These are phyloP conservation scores for Gandaritis pyraliata DNA, from an alignment of 2,888 invertebrate species.

Conservation along the genomic window DNA sequence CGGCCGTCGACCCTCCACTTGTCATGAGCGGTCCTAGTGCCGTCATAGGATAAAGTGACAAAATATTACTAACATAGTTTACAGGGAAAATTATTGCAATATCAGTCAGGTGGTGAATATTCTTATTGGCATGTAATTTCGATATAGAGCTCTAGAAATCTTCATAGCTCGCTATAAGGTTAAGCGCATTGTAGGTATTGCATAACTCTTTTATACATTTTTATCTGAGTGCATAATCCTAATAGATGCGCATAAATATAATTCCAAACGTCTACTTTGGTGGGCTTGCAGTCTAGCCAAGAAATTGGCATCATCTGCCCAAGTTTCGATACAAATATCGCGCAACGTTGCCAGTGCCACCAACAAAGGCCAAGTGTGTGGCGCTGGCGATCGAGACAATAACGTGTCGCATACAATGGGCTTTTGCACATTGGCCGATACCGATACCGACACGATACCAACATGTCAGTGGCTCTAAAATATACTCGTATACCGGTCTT, in stretches of 20 bases:
- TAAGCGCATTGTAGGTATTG: too few species aligned
- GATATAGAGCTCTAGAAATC: neutral
- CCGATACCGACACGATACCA: too few species aligned
- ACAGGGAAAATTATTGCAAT: neutral
- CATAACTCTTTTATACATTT: neutral
- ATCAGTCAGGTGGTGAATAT: neutral
- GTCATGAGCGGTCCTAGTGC: constrained; percentile 56
- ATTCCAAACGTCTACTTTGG: constrained; percentile 26
- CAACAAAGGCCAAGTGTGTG: constrained; percentile 57
- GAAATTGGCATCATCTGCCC: constrained; percentile 42
- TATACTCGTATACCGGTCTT: too few species aligned
- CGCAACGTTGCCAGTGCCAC: constrained; percentile 47
- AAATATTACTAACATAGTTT: neutral
- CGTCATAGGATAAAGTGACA: constrained; percentile 35
- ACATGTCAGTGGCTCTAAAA: too few species aligned
- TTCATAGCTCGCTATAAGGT: neutral
- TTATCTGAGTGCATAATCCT: constrained; percentile 13
- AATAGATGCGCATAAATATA: constrained; percentile 30
- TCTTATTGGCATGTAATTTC: constrained; percentile 1
- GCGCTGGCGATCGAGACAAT: constrained; percentile 48
- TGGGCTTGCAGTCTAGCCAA: constrained; percentile 40
- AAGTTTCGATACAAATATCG: constrained; percentile 43
- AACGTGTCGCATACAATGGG: constrained; percentile 48
- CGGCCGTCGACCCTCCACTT: constrained; percentile 77
- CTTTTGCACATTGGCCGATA: too few species aligned